Evolutionary conservation across 2,113 vertebrate genomes (phyloP).

Genomic region (Trematocara marginatum): DNA sequence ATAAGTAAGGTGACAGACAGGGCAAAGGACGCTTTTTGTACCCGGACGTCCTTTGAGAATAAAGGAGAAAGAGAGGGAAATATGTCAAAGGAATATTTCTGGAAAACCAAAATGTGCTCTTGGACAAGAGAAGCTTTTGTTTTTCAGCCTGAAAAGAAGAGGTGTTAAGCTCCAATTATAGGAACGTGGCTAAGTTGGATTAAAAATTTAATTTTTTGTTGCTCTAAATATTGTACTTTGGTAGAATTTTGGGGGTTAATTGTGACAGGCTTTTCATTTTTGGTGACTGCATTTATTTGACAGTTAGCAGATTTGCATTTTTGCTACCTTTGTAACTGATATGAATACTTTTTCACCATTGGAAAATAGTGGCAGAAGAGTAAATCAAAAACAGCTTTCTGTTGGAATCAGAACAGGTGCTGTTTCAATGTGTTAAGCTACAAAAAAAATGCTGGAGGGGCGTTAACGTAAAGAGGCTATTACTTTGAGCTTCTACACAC

Average conservation of each 20-base stretch:
- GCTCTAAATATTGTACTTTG: neutral
- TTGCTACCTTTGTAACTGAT: neutral
- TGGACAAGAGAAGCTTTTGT: neutral
- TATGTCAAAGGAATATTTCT: neutral
- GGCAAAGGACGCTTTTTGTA: slow-evolving; percentile 10
- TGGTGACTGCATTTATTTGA: neutral
- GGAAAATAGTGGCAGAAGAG: neutral
- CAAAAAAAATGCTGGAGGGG: neutral
- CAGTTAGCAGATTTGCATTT: neutral
- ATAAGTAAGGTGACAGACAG: neutral
- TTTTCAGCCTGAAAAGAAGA: neutral
- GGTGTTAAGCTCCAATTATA: neutral
- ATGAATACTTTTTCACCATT: neutral
- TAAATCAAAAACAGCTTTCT: neutral
- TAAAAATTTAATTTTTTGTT: rapidly evolving
- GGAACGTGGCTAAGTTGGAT: neutral
- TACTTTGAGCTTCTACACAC: neutral
- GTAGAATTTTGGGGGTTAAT: neutral
- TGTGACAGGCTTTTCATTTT: neutral
- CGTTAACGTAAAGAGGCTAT: neutral
- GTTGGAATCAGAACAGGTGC: neutral
- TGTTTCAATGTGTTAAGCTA: neutral
- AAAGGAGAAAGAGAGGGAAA: neutral
- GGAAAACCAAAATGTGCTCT: neutral
- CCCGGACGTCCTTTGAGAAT: neutral